Evolutionary conservation across 2,113 vertebrate genomes (phyloP).

Genomic region (Coregonus clupeaformis): DNA sequence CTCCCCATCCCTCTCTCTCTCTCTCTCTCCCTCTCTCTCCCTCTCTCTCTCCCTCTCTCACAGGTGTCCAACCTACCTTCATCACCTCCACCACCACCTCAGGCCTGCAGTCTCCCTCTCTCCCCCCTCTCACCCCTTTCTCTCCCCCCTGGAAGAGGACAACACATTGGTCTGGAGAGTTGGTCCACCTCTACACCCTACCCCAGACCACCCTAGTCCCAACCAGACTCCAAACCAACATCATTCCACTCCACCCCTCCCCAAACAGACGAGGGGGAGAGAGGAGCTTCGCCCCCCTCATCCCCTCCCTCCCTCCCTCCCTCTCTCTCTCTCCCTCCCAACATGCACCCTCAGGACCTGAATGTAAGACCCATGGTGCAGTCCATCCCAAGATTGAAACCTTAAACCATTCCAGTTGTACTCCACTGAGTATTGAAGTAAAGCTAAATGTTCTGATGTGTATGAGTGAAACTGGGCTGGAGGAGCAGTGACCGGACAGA

Average conservation of each 20-base stretch:
- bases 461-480: too few relatives aligned
- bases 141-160: constrained; percentile 2
- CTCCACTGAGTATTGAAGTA: too few relatives aligned
- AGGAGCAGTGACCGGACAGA: too few relatives aligned
- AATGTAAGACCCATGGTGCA: too few relatives aligned
- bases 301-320: not conserved
- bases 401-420: too few relatives aligned
- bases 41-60: constrained; percentile 28
- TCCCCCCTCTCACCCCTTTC: not conserved
- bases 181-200: not conserved
- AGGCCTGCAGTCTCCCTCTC: constrained; percentile 7
- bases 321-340: too few relatives aligned
- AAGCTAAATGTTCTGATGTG: too few relatives aligned
- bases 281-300: not conserved
- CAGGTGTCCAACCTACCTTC: constrained; percentile 37
- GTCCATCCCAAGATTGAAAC: too few relatives aligned
- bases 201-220: not conserved
- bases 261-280: not conserved
- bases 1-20: constrained; percentile 6
- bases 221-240: not conserved
- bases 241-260: not conserved
- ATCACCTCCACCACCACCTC: constrained; percentile 9
- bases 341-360: too few relatives aligned
- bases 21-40: constrained; percentile 28
- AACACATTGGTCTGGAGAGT: not conserved